Base-by-base conservation (phyloP, 2,113 vertebrate species). In the Scophthalmus maximus region DNA sequence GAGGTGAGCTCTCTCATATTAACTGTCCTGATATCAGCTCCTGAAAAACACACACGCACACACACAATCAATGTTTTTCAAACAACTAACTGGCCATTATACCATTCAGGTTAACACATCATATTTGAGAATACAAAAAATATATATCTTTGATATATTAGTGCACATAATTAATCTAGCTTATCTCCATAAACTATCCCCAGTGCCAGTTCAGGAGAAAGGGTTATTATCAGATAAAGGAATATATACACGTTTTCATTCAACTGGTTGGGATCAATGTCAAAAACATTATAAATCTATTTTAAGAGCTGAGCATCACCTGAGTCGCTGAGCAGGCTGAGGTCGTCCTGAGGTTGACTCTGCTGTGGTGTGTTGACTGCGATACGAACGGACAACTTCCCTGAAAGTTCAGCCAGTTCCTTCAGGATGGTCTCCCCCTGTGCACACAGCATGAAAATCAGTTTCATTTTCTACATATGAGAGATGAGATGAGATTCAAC, bases 1-100 rank as follows among this genome's bases (percentile, higher is more conserved):
- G 89, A 57, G 0, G 97, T 98, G 78, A 98, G 94, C 26, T 84
- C 71, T 1, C 46, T 92, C 94, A 98, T 92, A 64, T 98, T 93
- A 1, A 98, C 95, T 0, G 79, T 64, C 60, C 93, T 92, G 60
- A 98, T 93, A 20, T 90, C 77, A 1, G 95, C 96, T 36, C 96
- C 96, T 98, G 68, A 40, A 68, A 58, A 8, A 78, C 57, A 76
- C 23, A 42, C 20, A 59, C 40, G 18, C 15, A 42, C 36, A 38
- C 36, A n/a, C n/a, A n/a, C n/a, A n/a, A n/a, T n/a, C n/a, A n/a
- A n/a, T n/a, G n/a, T n/a, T n/a, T n/a, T n/a, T n/a, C n/a, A n/a
- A n/a, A n/a, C n/a, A n/a, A n/a, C n/a, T n/a, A n/a, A n/a, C n/a
- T n/a, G n/a, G n/a, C n/a, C n/a, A n/a, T n/a, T n/a, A n/a, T n/a